Percentiles rank a stretch among this genome's conserved stretches.
Evolutionary conservation across 2,113 vertebrate species (phyloP).

Genomic region (Protomyctophum bolini): DNA sequence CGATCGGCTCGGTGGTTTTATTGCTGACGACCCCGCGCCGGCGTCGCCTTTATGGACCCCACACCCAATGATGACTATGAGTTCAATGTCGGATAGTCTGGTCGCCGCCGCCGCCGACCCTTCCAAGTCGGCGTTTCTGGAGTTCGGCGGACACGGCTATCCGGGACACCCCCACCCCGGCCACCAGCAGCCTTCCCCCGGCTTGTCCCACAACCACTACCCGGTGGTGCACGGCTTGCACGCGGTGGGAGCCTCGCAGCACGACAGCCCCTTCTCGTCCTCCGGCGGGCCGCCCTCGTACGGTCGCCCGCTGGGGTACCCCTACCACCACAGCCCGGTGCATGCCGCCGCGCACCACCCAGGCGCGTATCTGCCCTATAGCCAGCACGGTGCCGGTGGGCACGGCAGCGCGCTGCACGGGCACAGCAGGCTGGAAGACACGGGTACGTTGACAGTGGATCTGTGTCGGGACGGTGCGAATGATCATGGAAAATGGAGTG

Average conservation of each 20-base stretch:
- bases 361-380: conserved; percentile 80
- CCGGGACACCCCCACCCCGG: conserved; percentile 61
- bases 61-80: conserved; percentile 84
- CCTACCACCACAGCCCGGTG: conserved; percentile 76
- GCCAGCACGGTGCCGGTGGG: conserved; percentile 69
- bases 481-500: not conserved
- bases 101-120: conserved; percentile 79
- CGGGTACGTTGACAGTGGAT: conserved; percentile 55
- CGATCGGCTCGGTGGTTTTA: conserved; percentile 36
- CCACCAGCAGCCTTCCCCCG: conserved; percentile 77
- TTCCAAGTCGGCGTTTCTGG: conserved; percentile 86
- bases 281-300: conserved; percentile 66
- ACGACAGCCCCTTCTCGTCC: conserved; percentile 74
- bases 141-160: conserved; percentile 81
- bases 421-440: conserved; percentile 76
- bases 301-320: conserved; percentile 79
- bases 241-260: conserved; percentile 72
- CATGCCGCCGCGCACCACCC: conserved; percentile 67
- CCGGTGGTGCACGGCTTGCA: conserved; percentile 79
- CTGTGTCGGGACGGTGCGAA: too few species aligned
- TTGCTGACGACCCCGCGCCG: conserved; percentile 9
- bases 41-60: conserved; percentile 50
- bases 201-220: conserved; percentile 75
- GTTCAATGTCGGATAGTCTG: conserved; percentile 84
- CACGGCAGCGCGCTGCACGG: conserved; percentile 68